phyloP scores from a whole-genome alignment of 2,113 vertebrate species.

The Pituophis catenifer region DNA sequence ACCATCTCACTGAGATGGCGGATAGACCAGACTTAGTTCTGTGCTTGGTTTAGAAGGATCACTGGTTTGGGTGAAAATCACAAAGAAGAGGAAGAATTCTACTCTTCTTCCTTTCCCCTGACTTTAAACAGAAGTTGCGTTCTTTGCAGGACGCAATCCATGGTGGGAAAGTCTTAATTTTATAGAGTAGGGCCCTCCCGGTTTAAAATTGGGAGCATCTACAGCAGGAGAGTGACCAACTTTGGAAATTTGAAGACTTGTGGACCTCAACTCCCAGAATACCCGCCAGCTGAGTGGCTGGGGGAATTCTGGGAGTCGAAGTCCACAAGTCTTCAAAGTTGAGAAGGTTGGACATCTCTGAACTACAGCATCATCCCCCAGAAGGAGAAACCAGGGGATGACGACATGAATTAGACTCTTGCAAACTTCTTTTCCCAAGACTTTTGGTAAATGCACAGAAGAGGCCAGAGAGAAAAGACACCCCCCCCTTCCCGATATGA shows the following conservation, averaged over 20 bases:
- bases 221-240: background rate
- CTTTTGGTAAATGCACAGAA: background rate
- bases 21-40: background rate
- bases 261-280: background rate
- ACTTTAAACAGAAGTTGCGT: background rate
- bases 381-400: background rate
- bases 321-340: background rate
- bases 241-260: background rate
- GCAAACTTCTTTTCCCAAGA: background rate
- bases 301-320: background rate
- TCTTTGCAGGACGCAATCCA: background rate
- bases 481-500: fast-evolving
- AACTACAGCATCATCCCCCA: background rate
- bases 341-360: background rate
- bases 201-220: background rate
- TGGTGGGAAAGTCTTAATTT: background rate
- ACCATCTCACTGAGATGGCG: background rate
- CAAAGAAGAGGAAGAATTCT: background rate
- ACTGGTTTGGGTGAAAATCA: background rate
- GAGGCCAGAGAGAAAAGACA: background rate
- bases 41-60: background rate
- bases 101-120: too few species aligned
- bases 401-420: background rate
- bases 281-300: too few species aligned
- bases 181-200: background rate